Percentiles rank a stretch among this genome's conserved stretches.
phyloP scores from a whole-genome alignment of 2,888 invertebrate species.

The Polyommatus icarus region DNA sequence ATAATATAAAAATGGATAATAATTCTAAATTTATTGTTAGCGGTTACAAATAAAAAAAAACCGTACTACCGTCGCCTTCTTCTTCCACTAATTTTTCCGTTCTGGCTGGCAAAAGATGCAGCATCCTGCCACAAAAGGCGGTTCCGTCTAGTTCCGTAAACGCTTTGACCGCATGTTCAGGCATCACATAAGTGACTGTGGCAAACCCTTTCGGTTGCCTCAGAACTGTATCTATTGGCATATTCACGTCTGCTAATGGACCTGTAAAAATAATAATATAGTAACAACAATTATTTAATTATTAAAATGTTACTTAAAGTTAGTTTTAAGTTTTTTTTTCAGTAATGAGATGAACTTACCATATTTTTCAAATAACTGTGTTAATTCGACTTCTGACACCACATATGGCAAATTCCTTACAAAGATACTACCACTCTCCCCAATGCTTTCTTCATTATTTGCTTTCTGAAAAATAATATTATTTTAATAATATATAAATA shows the following conservation, averaged over 20 bases:
- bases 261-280: conserved; percentile 75
- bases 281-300: background rate
- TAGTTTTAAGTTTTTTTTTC: too few species aligned
- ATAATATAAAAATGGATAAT: too few species aligned
- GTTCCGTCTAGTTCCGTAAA: conserved; percentile 94
- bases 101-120: conserved; percentile 95
- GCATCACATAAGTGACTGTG: conserved; percentile 94
- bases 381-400: conserved; percentile 91
- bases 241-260: conserved; percentile 90
- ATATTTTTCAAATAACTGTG: conserved; percentile 89
- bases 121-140: conserved; percentile 93
- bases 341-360: conserved; percentile 76
- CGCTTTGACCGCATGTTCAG: conserved; percentile 96
- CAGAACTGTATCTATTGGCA: conserved; percentile 91
- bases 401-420: conserved; percentile 94
- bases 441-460: conserved; percentile 88
- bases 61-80: conserved; percentile 63
- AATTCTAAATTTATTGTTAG: too few species aligned
- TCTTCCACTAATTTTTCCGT: conserved; percentile 77
- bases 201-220: conserved; percentile 96
- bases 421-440: conserved; percentile 95
- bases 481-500: too few species aligned
- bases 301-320: background rate
- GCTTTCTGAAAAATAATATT: conserved; percentile 60
- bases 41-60: background rate